phyloP scores from a whole-genome alignment of 2,797 vertebrate species.

The Lepilemur septentrionalis region DNA sequence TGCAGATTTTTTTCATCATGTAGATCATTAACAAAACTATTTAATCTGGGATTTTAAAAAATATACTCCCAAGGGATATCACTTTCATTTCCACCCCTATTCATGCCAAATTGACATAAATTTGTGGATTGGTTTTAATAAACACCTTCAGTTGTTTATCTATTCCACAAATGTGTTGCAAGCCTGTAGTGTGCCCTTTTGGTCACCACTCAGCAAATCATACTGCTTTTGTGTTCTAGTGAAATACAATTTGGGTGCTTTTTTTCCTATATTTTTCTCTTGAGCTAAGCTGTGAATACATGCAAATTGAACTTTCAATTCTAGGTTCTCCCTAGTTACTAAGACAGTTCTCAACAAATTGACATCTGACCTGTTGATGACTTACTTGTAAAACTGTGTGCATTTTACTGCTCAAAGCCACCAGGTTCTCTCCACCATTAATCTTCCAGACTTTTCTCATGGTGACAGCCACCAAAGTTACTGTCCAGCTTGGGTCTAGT shows the following conservation, averaged over 20 bases:
- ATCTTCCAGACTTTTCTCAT: background rate
- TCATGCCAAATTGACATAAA: background rate
- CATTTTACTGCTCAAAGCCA: background rate
- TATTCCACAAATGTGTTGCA: background rate
- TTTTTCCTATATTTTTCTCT: background rate
- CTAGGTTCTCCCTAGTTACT: background rate
- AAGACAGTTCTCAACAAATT: background rate
- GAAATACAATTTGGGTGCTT: background rate
- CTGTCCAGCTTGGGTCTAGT: background rate
- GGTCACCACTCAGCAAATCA: background rate
- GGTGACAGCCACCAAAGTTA: background rate
- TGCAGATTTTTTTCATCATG: background rate
- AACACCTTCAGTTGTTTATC: background rate
- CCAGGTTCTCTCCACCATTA: background rate
- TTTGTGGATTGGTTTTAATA: slow-evolving; percentile 17
- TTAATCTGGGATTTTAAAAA: background rate
- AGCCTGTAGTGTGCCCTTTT: background rate
- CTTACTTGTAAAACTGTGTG: background rate
- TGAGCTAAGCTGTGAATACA: background rate
- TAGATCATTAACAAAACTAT: background rate
- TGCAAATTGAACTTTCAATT: background rate
- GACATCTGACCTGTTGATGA: background rate
- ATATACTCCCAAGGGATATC: background rate
- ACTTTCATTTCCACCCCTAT: background rate
- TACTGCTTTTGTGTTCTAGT: background rate